Conservation (phyloP, 2,888 invertebrate species). For the Xiphydria camelus region DNA sequence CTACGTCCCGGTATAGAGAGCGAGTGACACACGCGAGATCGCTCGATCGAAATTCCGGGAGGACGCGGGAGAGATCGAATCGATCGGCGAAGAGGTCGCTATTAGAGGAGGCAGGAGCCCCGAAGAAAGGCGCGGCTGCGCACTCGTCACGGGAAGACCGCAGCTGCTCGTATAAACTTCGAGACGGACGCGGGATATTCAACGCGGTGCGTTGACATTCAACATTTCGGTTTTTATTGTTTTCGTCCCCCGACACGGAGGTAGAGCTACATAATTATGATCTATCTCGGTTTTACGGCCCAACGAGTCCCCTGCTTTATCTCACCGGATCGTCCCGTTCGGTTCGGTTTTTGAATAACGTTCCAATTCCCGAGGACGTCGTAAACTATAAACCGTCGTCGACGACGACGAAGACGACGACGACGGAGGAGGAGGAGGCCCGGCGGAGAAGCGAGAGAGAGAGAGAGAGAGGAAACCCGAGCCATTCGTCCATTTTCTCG, state of each 20-base stretch:
- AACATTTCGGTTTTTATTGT: constrained; percentile 1
- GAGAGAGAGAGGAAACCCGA: constrained; percentile 21
- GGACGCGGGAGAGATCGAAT: constrained; percentile 5
- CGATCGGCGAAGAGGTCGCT: too few species aligned
- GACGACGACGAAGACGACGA: background rate
- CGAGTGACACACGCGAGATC: too few species aligned
- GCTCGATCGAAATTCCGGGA: constrained; percentile 10
- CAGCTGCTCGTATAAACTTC: constrained; percentile 4
- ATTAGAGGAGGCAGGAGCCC: too few species aligned
- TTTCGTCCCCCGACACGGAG: constrained; percentile 2
- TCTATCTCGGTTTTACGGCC: constrained; percentile 10
- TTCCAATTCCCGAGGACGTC: constrained; percentile 1
- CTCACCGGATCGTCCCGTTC: constrained; percentile 1
- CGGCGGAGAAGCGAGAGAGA: constrained; percentile 9
- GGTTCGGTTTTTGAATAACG: constrained; percentile 4
- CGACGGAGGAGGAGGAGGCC: constrained; percentile 9
- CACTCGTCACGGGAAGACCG: background rate
- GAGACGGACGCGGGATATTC: constrained; percentile 1
- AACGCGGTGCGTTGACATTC: constrained; percentile 2
- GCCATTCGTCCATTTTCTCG: constrained; percentile 6
- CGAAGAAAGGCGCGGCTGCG: too few species aligned
- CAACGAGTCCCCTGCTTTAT: constrained; percentile 3
- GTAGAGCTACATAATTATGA: constrained; percentile 14
- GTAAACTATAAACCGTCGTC: constrained; percentile 2
- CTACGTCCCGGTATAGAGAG: too few species aligned